Conservation (phyloP, 2,888 invertebrate species). For the Drosophila kambysellisi region DNA sequence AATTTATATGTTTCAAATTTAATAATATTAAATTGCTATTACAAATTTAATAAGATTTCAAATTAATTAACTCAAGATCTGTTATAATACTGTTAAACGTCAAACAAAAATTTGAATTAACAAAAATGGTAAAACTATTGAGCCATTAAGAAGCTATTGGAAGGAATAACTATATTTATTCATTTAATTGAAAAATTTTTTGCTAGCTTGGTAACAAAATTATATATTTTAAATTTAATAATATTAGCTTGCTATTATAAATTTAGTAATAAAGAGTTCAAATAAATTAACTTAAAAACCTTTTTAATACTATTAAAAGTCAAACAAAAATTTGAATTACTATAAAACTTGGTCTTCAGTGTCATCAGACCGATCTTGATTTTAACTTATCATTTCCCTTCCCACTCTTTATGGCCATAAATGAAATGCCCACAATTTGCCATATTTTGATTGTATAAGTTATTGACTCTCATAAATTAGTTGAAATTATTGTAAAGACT, state of each 20-base stretch:
- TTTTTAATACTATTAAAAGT: background rate
- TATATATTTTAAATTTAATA: background rate
- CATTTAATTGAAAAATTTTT: no score
- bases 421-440: background rate
- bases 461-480: conserved; percentile 8
- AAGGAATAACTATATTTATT: no score
- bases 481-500: conserved; percentile 29
- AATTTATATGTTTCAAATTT: no score
- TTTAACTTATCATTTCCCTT: background rate
- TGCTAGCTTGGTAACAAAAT: no score
- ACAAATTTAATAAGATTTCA: no score
- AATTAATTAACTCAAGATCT: no score
- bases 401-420: background rate
- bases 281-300: background rate
- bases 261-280: background rate
- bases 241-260: background rate
- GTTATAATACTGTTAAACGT: no score
- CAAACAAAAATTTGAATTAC: background rate
- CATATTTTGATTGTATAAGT: background rate
- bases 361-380: background rate
- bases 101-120: no score
- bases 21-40: no score
- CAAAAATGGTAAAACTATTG: no score
- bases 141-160: no score
- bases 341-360: background rate